A percentile compares a stretch with the other conserved stretches of the same genome.
These are phyloP conservation scores for Crepidodera aurea DNA, from an alignment of 2,888 invertebrate genomes.

Conservation along the genomic window DNA sequence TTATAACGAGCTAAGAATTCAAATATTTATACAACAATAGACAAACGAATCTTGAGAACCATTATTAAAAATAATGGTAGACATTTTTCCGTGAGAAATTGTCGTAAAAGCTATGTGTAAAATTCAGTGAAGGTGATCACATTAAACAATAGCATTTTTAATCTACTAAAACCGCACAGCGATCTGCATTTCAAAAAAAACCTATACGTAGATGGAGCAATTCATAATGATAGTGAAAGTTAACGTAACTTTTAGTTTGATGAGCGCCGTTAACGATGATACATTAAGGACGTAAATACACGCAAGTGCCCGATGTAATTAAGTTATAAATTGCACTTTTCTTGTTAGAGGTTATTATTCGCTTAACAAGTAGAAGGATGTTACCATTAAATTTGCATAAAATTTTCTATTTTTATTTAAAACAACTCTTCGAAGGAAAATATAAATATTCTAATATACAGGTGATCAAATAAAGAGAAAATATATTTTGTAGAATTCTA, in stretches of 20 bases:
- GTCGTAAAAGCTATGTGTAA: constrained; percentile 28
- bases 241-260: not conserved
- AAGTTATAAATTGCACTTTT: constrained; percentile 1
- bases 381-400: too few species aligned
- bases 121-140: constrained; percentile 34
- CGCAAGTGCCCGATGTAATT: not conserved
- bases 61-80: not conserved
- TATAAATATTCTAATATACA: too few species aligned
- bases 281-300: not conserved
- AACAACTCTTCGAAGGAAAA: too few species aligned
- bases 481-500: too few species aligned
- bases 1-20: not conserved
- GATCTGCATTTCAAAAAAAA: constrained; percentile 7
- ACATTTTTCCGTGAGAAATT: constrained; percentile 31
- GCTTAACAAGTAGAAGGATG: too few species aligned
- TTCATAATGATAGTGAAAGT: constrained; percentile 18
- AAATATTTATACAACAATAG: constrained; percentile 7
- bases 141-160: constrained; percentile 34
- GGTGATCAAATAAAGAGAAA: too few species aligned
- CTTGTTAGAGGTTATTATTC: not conserved
- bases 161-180: constrained; percentile 3
- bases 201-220: not conserved
- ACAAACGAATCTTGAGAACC: constrained; percentile 4
- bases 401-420: too few species aligned
- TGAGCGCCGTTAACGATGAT: not conserved